A percentile compares a stretch with the other conserved stretches of the same genome.
Evolutionary conservation across 1,140 invertebrate genomes (phyloP).

Genomic region (Orius insidiosus): DNA sequence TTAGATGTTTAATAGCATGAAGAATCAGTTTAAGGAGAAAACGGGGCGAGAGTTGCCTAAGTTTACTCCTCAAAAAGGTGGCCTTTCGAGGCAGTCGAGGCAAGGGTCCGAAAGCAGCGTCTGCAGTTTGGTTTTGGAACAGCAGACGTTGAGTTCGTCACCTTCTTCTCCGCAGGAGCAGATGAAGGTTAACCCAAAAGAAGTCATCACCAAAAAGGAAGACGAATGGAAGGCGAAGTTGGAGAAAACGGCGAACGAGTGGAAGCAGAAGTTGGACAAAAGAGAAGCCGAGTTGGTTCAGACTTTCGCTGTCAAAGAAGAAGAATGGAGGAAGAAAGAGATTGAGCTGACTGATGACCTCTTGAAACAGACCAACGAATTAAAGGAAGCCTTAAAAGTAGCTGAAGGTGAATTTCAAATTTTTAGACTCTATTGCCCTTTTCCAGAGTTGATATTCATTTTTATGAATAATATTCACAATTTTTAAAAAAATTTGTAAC

Average conservation of each 20-base stretch:
- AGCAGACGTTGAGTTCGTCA: slow-evolving; percentile 10
- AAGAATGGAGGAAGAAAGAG: slow-evolving; percentile 43
- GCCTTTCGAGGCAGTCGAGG: slow-evolving; percentile 33
- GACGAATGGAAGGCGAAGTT: slow-evolving; percentile 34
- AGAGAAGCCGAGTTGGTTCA: slow-evolving; percentile 32
- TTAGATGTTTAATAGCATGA: slow-evolving; percentile 27
- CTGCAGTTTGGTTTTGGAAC: slow-evolving; percentile 31
- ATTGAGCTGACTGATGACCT: slow-evolving; percentile 28
- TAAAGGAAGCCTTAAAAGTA: slow-evolving; percentile 40
- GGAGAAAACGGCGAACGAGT: slow-evolving; percentile 37
- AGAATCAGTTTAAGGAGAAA: slow-evolving; percentile 57
- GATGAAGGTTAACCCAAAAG: slow-evolving; percentile 25
- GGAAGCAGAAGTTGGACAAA: slow-evolving; percentile 36
- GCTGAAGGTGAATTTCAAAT: slow-evolving; percentile 34
- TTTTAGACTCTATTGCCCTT: too few relatives aligned
- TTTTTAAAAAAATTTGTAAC: too few relatives aligned
- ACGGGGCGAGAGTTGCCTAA: slow-evolving; percentile 47
- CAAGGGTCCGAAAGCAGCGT: slow-evolving; percentile 42
- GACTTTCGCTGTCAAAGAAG: slow-evolving; percentile 37
- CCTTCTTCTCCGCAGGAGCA: slow-evolving; percentile 10
- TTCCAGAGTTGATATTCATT: too few relatives aligned
- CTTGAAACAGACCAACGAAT: slow-evolving; percentile 34
- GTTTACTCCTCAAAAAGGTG: slow-evolving; percentile 29
- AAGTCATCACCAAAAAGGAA: slow-evolving; percentile 30
- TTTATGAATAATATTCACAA: too few relatives aligned